Evolutionary conservation across 2,113 vertebrate genomes (phyloP).

Genomic region (Channa argus): DNA sequence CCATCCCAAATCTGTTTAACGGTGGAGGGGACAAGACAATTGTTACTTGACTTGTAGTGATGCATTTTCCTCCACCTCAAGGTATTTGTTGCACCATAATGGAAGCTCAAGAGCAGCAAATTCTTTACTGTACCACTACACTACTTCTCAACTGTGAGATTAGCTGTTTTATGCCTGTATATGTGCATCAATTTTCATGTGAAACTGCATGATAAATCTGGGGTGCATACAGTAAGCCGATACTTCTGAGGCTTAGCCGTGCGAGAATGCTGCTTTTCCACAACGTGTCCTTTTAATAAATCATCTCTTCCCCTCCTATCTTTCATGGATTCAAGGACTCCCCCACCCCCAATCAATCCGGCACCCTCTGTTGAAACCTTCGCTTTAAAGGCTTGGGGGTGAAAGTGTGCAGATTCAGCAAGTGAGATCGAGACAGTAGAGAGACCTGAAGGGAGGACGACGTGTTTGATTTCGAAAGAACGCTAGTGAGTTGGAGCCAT

Average conservation of each 20-base stretch:
- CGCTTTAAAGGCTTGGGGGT: slow-evolving; percentile 6
- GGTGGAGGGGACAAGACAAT: no score
- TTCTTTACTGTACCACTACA: background rate
- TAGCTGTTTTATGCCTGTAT: background rate
- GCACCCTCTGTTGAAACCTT: slow-evolving; percentile 11
- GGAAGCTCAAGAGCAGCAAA: no score
- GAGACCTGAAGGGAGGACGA: slow-evolving; percentile 17
- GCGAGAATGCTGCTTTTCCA: background rate
- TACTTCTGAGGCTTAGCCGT: slow-evolving; percentile 20
- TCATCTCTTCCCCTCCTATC: slow-evolving; percentile 39
- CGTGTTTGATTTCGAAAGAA: slow-evolving; percentile 47
- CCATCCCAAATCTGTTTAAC: no score
- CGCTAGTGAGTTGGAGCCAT: background rate
- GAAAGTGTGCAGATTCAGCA: slow-evolving; percentile 20
- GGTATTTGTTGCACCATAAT: no score
- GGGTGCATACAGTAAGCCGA: background rate
- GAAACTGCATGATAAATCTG: background rate
- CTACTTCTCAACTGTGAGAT: slow-evolving; percentile 29
- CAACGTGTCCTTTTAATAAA: slow-evolving; percentile 31
- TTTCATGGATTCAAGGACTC: slow-evolving; percentile 12
- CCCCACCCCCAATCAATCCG: slow-evolving; percentile 47
- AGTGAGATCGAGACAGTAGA: slow-evolving; percentile 24
- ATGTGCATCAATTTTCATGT: background rate
- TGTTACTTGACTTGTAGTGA: no score
- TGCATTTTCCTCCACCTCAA: no score